phyloP scores from a whole-genome alignment of 2,888 invertebrate species.

The Phrixothrix hirtus region DNA sequence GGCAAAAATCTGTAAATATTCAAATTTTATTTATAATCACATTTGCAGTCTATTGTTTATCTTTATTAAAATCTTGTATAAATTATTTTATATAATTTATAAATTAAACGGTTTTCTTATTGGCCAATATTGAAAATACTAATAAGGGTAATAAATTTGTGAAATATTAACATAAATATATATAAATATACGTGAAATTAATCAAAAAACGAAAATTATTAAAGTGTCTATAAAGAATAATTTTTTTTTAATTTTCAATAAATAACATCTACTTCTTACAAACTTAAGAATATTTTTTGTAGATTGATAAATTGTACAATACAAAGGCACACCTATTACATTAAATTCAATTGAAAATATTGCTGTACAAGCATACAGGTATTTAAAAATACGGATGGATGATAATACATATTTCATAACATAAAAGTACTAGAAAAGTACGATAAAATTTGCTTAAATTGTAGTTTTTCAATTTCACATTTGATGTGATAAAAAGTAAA shows the following conservation, averaged over 20 bases:
- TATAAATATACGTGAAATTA: too few species aligned
- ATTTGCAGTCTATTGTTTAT: too few species aligned
- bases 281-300: slow-evolving; percentile 7
- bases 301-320: slow-evolving; percentile 44
- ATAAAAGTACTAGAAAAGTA: neutral
- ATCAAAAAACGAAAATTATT: too few species aligned
- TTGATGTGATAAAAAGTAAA: neutral
- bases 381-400: slow-evolving; percentile 12
- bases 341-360: slow-evolving; percentile 36
- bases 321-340: slow-evolving; percentile 56
- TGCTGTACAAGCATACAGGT: slow-evolving; percentile 26
- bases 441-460: slow-evolving; percentile 2
- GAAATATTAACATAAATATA: too few species aligned
- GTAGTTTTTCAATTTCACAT: slow-evolving; percentile 3
- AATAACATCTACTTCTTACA: slow-evolving; percentile 1
- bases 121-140: too few species aligned
- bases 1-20: too few species aligned
- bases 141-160: too few species aligned
- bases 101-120: too few species aligned
- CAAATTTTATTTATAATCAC: too few species aligned
- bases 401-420: slow-evolving; percentile 1
- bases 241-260: neutral
- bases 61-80: too few species aligned
- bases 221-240: too few species aligned
- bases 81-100: too few species aligned